Conservation (phyloP, 2,888 invertebrate species). For the Chouioia cunea region DNA sequence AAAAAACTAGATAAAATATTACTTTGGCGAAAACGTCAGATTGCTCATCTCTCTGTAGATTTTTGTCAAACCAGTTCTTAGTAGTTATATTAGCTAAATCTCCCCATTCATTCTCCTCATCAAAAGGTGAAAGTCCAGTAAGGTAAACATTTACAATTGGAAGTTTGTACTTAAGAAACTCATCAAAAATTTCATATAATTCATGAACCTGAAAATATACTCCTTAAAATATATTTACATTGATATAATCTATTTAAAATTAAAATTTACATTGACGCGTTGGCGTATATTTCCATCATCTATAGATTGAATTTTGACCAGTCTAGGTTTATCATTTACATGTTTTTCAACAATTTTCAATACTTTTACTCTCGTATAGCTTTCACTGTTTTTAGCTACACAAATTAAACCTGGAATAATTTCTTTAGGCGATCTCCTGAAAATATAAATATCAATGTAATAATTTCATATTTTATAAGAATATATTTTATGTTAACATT, state of each 20-base stretch:
- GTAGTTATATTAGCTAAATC: constrained; percentile 65
- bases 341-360: constrained; percentile 46
- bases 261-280: constrained; percentile 46
- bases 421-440: constrained; percentile 50
- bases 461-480: not conserved
- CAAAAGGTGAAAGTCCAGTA: constrained; percentile 70
- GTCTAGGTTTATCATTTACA: constrained; percentile 52
- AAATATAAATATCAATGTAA: not conserved
- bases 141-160: constrained; percentile 71
- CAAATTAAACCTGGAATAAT: constrained; percentile 73
- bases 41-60: constrained; percentile 18
- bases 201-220: constrained; percentile 50
- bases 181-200: constrained; percentile 67
- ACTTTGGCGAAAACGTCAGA: constrained; percentile 1
- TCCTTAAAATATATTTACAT: constrained; percentile 10
- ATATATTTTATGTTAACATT: not conserved
- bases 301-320: constrained; percentile 72
- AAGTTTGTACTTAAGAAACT: constrained; percentile 58
- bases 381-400: constrained; percentile 69
- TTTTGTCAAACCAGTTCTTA: constrained; percentile 63
- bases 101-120: constrained; percentile 73
- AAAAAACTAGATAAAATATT: constrained; percentile 61
- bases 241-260: constrained; percentile 1
- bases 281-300: constrained; percentile 71
- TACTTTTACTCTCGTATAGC: constrained; percentile 73